Evolutionary conservation across 2,888 invertebrate genomes (phyloP).

Genomic region (Neria commutata): DNA sequence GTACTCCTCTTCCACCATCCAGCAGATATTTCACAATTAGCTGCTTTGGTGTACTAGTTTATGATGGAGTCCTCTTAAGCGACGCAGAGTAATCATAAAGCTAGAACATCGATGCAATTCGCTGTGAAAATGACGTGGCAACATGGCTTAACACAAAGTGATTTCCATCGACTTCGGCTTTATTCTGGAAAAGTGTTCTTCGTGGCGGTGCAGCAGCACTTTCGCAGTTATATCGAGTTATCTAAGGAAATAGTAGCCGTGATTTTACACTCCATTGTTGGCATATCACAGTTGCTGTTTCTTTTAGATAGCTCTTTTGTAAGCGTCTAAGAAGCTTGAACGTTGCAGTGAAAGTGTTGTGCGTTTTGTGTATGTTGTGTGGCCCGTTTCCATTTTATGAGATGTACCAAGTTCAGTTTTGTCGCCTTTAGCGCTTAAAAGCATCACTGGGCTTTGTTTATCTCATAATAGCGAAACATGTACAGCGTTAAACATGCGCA

Average conservation of each 20-base stretch:
- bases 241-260: slow-evolving; percentile 63
- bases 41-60: slow-evolving; percentile 60
- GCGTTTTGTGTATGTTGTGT: neutral
- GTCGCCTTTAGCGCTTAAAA: slow-evolving; percentile 36
- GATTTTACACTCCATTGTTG: slow-evolving; percentile 50
- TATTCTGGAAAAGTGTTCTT: too few species aligned
- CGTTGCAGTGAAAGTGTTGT: neutral
- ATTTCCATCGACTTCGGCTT: too few species aligned
- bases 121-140: slow-evolving; percentile 33
- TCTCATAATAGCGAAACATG: slow-evolving; percentile 54
- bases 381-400: slow-evolving; percentile 55
- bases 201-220: slow-evolving; percentile 4
- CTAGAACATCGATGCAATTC: slow-evolving; percentile 59
- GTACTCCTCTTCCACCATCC: neutral
- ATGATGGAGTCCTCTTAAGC: slow-evolving; percentile 44
- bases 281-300: slow-evolving; percentile 63
- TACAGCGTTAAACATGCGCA: slow-evolving; percentile 17
- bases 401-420: slow-evolving; percentile 62
- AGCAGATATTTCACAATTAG: slow-evolving; percentile 40
- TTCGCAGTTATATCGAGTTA: slow-evolving; percentile 59
- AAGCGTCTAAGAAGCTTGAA: slow-evolving; percentile 41
- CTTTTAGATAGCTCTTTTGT: slow-evolving; percentile 63
- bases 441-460: slow-evolving; percentile 64
- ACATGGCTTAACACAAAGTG: slow-evolving; percentile 4
- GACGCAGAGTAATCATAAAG: slow-evolving; percentile 58